Evolutionary conservation across 2,797 vertebrate genomes (phyloP).

Genomic region (Darevskia mixta): DNA sequence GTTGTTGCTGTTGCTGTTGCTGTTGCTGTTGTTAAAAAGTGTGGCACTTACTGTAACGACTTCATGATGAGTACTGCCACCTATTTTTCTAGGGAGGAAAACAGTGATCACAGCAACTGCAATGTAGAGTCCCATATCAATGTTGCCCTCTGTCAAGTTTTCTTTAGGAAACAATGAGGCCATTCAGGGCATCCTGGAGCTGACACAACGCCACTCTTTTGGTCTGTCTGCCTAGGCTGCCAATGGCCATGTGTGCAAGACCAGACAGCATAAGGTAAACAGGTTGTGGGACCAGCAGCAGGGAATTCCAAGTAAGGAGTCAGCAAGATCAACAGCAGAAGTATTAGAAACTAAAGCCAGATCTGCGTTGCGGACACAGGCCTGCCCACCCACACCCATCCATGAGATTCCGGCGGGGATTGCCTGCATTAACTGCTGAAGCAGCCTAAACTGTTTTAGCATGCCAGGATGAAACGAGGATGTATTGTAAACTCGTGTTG

Average conservation of each 20-base stretch:
- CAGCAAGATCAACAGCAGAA: constrained; percentile 16
- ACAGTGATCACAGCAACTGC: background rate
- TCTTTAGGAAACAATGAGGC: constrained; percentile 41
- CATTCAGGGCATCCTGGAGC: constrained; percentile 51
- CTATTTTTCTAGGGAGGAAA: too few species aligned
- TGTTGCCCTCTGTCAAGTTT: constrained; percentile 40
- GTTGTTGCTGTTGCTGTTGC: too few species aligned
- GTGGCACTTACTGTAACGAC: too few species aligned
- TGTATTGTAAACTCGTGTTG: background rate
- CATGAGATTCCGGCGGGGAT: background rate
- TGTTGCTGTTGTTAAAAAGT: too few species aligned
- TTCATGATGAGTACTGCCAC: too few species aligned
- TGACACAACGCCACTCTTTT: constrained; percentile 49
- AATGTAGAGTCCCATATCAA: constrained; percentile 3
- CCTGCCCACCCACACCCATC: accelerated
- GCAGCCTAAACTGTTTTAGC: background rate
- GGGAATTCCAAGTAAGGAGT: background rate
- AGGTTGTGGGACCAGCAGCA: background rate
- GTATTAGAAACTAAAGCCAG: background rate
- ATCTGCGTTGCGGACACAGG: background rate
- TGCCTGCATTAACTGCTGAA: background rate
- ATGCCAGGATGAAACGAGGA: background rate
- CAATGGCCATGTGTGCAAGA: background rate
- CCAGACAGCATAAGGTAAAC: background rate
- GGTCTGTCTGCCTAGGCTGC: constrained; percentile 29